These are phyloP conservation scores for Cheilosia urbana DNA, from an alignment of 2,888 invertebrate genomes.

Conservation along the genomic window DNA sequence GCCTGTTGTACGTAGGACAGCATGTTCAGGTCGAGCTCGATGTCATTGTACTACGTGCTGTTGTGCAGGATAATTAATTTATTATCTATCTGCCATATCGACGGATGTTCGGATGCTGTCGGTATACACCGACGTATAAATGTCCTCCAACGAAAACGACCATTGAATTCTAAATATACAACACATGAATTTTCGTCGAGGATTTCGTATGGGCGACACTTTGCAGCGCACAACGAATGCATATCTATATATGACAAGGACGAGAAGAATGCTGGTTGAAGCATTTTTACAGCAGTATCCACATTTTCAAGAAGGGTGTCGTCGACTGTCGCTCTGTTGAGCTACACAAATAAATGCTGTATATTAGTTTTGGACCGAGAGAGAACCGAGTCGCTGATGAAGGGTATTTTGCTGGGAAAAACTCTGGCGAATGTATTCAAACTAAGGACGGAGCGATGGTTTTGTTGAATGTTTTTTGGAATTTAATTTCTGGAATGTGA, in stretches of 20 bases:
- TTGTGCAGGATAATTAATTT: slow-evolving; percentile 22
- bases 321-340: neutral
- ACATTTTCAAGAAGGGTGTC: neutral
- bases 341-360: neutral
- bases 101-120: neutral
- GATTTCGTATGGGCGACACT: neutral
- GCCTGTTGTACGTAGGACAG: slow-evolving; percentile 23
- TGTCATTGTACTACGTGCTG: slow-evolving; percentile 40
- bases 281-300: neutral
- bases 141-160: neutral
- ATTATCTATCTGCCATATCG: slow-evolving; percentile 10
- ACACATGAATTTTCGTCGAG: neutral
- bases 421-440: too few relatives aligned
- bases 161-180: neutral
- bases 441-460: too few relatives aligned
- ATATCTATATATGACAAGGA: neutral
- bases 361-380: neutral
- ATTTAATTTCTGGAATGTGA: too few relatives aligned
- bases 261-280: slow-evolving; percentile 8
- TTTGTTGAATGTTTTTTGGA: too few relatives aligned
- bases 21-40: neutral
- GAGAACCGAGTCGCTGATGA: neutral
- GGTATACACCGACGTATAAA: neutral
- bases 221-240: too few relatives aligned
- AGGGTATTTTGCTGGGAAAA: neutral